Base-by-base conservation (phyloP, 2,888 invertebrate species). In the Drosophila colorata region DNA sequence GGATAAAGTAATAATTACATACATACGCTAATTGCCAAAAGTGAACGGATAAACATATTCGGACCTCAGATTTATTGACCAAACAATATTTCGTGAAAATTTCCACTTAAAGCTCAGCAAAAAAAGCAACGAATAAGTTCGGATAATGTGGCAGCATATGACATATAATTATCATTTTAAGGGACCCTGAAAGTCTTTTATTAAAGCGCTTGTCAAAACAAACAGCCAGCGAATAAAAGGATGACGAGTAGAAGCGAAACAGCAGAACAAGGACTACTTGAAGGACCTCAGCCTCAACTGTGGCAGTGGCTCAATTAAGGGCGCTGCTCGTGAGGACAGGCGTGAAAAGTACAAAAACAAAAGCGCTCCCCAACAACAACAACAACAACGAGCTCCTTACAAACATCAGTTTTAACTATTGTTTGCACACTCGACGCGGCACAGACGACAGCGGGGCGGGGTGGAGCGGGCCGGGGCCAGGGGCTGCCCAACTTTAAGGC, bases 351-450 rank as follows among this genome's bases (percentile, higher is more conserved):
- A 73, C 73, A 76, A 69, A 61, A 79, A 73, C 65, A 69, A 79
- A 71, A 66, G 63, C 13, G 33, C 48, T 28, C 51, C 57, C 67
- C 60, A 57, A 41, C 41, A 55, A 20, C 46, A 69, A 52, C 46
- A 67, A 38, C 57, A 61, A 61, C 47, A 51, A 41, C 18, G 61
- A 74, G 82, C 80, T 88, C 77, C 83, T 88, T 80, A 74, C 71
- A 78, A 78, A 82, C 88, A 87, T 88, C 88, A 87, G 89, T 89
- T 87, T 87, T 83, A 86, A 88, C 86, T 89, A 83, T 86, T 89
- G 86, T 87, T 89, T 87, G 82, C 86, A 74, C 86, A 87, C 81
- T 78, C 74, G 49, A 64, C 69, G 61, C 65, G 52, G 37, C 53
- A 28, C 37, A 23, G 43, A 23, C 47, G 66, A 41, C 35, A 33